A percentile compares a stretch with the other conserved stretches of the same genome.
phyloP scores from a whole-genome alignment of 1,140 invertebrate species.

The Temnothorax nylanderi region DNA sequence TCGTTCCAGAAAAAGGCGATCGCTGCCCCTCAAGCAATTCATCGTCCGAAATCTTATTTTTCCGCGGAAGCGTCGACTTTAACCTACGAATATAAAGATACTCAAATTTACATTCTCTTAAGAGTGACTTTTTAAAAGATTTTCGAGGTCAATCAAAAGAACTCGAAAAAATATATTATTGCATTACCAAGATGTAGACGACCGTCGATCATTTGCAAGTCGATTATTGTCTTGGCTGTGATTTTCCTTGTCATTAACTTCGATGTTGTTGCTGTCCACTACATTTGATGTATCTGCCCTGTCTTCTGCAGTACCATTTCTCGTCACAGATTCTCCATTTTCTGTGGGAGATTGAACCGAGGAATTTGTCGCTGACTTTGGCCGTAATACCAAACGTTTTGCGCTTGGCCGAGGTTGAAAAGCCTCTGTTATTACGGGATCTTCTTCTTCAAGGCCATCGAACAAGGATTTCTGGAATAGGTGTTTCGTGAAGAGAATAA shows the following conservation, averaged over 20 bases:
- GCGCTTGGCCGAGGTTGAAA: conserved; percentile 88
- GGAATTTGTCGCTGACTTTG: conserved; percentile 75
- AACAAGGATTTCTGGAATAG: conserved; percentile 88
- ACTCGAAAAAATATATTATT: not conserved
- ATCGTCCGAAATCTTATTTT: conserved; percentile 56
- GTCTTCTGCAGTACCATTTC: conserved; percentile 46
- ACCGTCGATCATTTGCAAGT: conserved; percentile 73
- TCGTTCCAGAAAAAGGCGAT: conserved; percentile 64
- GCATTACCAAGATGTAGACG: conserved; percentile 78
- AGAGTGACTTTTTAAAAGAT: not conserved
- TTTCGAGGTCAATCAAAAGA: not conserved
- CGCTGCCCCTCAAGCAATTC: conserved; percentile 68
- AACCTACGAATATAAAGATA: conserved; percentile 54
- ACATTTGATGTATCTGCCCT: conserved; percentile 43
- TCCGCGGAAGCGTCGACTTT: conserved; percentile 53
- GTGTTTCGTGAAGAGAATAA: not conserved
- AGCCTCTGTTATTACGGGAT: conserved; percentile 88
- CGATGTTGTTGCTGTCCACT: conserved; percentile 60
- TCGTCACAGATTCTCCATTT: conserved; percentile 62
- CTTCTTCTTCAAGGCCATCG: conserved; percentile 90
- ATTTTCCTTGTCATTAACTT: conserved; percentile 80
- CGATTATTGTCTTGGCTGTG: conserved; percentile 67
- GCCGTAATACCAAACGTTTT: conserved; percentile 87
- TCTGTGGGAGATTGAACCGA: conserved; percentile 62
- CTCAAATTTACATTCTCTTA: not conserved